Conservation (phyloP, 2,888 invertebrate species). For the Megamerina dolium region DNA sequence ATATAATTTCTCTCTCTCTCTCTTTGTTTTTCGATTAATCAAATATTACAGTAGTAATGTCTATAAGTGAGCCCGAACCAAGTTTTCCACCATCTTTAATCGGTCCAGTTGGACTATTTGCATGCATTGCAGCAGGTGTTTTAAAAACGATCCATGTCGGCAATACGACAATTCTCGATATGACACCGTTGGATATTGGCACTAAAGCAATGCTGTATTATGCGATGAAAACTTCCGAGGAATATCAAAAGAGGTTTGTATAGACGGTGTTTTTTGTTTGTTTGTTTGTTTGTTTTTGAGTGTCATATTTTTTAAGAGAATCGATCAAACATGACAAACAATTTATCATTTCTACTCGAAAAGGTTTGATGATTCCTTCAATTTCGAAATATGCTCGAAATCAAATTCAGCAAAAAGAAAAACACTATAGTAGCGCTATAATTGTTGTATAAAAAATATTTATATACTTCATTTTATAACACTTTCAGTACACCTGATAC, state of each 20-base stretch:
- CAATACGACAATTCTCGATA: conserved; percentile 24
- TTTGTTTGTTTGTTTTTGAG: too few relatives aligned
- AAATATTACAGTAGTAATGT: conserved; percentile 22
- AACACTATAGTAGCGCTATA: neutral
- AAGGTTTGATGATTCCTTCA: neutral
- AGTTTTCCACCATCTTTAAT: conserved; percentile 35
- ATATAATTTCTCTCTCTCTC: too few relatives aligned
- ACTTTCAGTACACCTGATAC: neutral
- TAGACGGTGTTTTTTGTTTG: neutral
- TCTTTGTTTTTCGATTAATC: too few relatives aligned
- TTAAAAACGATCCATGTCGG: conserved; percentile 30
- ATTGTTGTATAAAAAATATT: neutral
- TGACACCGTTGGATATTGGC: conserved; percentile 35
- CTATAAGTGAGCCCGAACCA: conserved; percentile 31
- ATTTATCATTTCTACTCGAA: neutral
- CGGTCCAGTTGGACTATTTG: conserved; percentile 37
- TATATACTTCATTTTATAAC: neutral
- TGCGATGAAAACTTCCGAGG: conserved; percentile 3
- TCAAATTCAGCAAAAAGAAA: neutral
- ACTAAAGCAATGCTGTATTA: conserved; percentile 29
- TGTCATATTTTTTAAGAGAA: neutral
- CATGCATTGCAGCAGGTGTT: conserved; percentile 33
- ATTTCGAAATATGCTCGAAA: neutral
- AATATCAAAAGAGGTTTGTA: conserved; percentile 4
- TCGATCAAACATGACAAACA: neutral